Base-by-base conservation (phyloP, 2,888 invertebrate genomes). In the Polylopha cassiicola region DNA sequence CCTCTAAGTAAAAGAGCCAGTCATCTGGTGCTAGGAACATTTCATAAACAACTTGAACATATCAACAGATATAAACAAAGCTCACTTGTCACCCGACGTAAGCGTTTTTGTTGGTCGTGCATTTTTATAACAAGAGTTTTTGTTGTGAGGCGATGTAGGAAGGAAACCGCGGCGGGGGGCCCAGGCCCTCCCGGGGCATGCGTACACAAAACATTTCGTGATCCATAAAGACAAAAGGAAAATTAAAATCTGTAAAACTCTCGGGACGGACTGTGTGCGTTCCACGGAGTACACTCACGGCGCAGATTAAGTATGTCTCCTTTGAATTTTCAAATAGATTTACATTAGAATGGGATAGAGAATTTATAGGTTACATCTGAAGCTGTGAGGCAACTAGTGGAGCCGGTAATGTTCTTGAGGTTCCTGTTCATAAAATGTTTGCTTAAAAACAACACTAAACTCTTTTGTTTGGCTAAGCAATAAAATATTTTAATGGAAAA, bases 221-320 rank as follows among this genome's bases (percentile, higher is more conserved):
- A 82, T 81, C 78, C 79, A 74, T 71, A 81, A 80, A 84, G 80
- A 84, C 82, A 85, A 84, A 85, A 84, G 80, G 69, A 82, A 77
- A 78, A 77, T 81, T 78, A 74, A 78, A 79, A 76, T 77, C 71
- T 73, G 73, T 77, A 67, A 70, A 73, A 65, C 73, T 76, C 73
- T 63, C 61, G 68, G 66, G 67, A 68, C 62, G 61, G 56, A 56
- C 59, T 59, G 56, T 55, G 58, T 58, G 50, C 51, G 56, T 58
- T 42, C 34, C 34, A 11, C 14, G 16, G 17, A 21, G 36, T 43
- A 43, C 48, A 50, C 48, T 50, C 31, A 6, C 15, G 29, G 43
- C 30, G 26, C 39, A 24, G 30, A 15, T 37, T 22, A 33, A 30
- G 30, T 15, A 42, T 37, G 24, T 10, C 6, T 23, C 8, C 9